A percentile compares a stretch with the other conserved stretches of the same genome.
phyloP scores from a whole-genome alignment of 2,888 invertebrate genomes.

The Luffia ferchaultella region DNA sequence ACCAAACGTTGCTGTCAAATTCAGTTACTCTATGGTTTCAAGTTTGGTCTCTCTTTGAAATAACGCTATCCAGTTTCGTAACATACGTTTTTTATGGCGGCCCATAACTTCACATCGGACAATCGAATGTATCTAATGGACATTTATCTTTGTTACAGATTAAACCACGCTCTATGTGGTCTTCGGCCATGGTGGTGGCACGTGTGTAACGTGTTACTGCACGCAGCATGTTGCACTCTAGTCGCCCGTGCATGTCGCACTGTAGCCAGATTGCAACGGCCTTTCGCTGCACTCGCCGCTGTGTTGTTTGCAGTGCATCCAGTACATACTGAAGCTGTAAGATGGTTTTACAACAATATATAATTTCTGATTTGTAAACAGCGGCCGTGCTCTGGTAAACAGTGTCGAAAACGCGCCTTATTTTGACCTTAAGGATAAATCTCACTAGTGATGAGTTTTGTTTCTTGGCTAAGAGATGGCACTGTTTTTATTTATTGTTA shows the following conservation, averaged over 20 bases:
- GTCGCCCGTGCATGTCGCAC: constrained; percentile 76
- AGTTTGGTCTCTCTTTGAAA: no score
- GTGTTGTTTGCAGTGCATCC: constrained; percentile 87
- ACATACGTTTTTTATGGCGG: neutral
- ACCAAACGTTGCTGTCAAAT: no score
- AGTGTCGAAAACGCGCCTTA: no score
- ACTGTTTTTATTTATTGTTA: no score
- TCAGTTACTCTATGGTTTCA: no score
- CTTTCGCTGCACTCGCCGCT: constrained; percentile 77
- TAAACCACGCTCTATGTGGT: constrained; percentile 78
- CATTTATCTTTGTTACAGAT: constrained; percentile 61
- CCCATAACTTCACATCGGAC: neutral
- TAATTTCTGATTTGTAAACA: no score
- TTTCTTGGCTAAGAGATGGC: no score
- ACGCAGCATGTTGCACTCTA: constrained; percentile 76
- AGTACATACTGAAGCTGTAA: constrained; percentile 90
- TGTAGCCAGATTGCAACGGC: constrained; percentile 72
- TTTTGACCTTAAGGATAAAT: no score
- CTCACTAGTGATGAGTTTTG: no score
- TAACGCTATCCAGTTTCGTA: neutral
- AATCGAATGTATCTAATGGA: neutral
- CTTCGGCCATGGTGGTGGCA: constrained; percentile 84
- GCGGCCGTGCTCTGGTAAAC: no score
- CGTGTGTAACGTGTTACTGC: constrained; percentile 78
- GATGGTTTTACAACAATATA: no score